Base-by-base conservation (phyloP, 1,140 invertebrate genomes). In the Drosophila insularis region DNA sequence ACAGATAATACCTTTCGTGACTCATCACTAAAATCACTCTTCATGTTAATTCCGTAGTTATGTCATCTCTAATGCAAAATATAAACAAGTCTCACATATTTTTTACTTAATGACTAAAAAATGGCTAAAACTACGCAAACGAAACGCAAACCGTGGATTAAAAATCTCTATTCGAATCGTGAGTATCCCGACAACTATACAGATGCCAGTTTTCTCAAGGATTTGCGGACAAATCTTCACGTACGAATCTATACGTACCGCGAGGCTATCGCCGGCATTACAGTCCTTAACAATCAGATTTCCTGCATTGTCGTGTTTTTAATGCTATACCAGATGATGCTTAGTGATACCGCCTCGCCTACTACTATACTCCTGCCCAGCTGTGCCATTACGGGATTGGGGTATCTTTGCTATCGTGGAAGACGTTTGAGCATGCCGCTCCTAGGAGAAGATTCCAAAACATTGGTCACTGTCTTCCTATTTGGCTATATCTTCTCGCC, bases 131-230 rank as follows among this genome's bases (percentile, higher is more conserved):
- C 58, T 2, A 17, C 58, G n/a, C 58, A 80, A 23, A 13, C 55
- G 4, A 89, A 77, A 32, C 77, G 81, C 37, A 72, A 81, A 43
- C 92, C 93, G 14, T 98, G 97, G 97, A 94, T 94, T 68, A 98
- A 98, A 93, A 96, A 97, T 86, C 93, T 99, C 14, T 99, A 98
- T 81, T 95, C 97, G 90, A 96, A 98, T 90, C 94, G 96, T 70
- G 95, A 95, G 40, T 96, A 96, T 79, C 96, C 97, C 0, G 98
- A 99, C 90, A 98, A 99, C 93, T 98, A 98, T 87, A 98, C 97
- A 0, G 96, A 98, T 91, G 91, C 92, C 39, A 94, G 94, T 35
- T 99, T 99, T 91, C 92, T 99, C 8, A 94, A 96, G 90, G 96
- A 98, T 75, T 85, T 99, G 39, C 94, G 94, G 67, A 98, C 96